Conservation (phyloP, 2,113 vertebrate species). For the Pardalotus punctatus region DNA sequence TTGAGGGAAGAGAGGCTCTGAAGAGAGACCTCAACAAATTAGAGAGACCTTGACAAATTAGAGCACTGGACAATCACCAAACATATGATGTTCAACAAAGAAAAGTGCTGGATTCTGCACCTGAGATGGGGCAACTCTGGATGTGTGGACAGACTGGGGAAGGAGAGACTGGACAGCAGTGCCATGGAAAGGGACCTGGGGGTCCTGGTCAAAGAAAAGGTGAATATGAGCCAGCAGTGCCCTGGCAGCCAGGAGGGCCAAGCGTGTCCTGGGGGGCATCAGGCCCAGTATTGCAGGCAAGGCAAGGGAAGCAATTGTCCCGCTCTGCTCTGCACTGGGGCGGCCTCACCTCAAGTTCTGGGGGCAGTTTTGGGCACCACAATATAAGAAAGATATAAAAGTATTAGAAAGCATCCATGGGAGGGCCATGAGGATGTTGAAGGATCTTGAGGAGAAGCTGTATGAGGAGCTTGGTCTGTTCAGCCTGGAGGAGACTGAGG, state of each 20-base stretch:
- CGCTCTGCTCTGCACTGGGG: accelerated
- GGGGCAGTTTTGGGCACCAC: not conserved
- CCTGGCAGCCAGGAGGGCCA: not conserved
- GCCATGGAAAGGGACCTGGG: accelerated
- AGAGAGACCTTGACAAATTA: not conserved
- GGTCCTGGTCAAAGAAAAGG: not conserved
- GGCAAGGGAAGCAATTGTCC: not conserved
- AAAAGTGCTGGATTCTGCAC: not conserved
- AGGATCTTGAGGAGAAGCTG: accelerated
- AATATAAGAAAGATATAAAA: not conserved
- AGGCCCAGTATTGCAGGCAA: accelerated
- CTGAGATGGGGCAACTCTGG: not conserved
- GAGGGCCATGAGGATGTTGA: not conserved
- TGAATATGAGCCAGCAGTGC: not conserved
- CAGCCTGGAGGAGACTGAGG: not conserved
- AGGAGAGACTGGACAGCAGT: not conserved
- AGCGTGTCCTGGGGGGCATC: accelerated
- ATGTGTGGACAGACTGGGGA: not conserved
- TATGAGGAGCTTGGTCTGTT: not conserved
- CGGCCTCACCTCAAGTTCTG: accelerated
- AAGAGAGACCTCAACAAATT: not conserved
- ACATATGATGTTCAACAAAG: accelerated
- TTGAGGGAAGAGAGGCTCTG: not conserved
- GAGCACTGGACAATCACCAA: not conserved
- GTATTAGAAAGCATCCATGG: not conserved